Conservation (phyloP, 2,888 invertebrate species). For the Dolichopus griseipennis region DNA sequence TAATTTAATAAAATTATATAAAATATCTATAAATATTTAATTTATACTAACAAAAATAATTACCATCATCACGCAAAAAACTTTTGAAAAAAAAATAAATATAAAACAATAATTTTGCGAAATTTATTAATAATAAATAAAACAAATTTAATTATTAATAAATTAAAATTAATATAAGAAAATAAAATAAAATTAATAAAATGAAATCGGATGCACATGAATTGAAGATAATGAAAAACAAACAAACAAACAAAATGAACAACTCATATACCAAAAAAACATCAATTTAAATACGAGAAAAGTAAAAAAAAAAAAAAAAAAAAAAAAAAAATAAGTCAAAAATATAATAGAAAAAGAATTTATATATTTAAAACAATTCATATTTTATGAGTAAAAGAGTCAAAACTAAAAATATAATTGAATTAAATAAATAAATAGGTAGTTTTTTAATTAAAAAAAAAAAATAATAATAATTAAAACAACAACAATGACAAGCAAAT, state of each 20-base stretch:
- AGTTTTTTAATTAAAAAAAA: too few species aligned
- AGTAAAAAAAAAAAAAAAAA: neutral
- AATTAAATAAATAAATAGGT: neutral
- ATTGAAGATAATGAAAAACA: neutral
- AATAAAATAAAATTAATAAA: neutral
- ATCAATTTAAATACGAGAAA: neutral
- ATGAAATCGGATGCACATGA: conserved; percentile 6
- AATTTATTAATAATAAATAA: too few species aligned
- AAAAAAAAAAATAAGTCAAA: neutral
- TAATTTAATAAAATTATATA: neutral
- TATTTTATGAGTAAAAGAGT: neutral
- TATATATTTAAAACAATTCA: neutral
- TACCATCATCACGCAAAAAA: conserved; percentile 1
- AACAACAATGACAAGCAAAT: too few species aligned
- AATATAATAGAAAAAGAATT: too few species aligned
- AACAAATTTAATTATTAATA: too few species aligned
- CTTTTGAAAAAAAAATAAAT: neutral
- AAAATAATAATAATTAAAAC: too few species aligned
- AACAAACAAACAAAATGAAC: too few species aligned
- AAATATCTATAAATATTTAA: neutral
- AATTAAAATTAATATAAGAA: neutral
- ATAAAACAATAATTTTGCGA: too few species aligned
- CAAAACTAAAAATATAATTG: neutral
- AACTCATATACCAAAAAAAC: neutral
- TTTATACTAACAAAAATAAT: neutral